Percentiles rank a stretch among this genome's conserved stretches.
Evolutionary conservation across 2,797 vertebrate species (phyloP).

Genomic region (Chrysocyon brachyurus): DNA sequence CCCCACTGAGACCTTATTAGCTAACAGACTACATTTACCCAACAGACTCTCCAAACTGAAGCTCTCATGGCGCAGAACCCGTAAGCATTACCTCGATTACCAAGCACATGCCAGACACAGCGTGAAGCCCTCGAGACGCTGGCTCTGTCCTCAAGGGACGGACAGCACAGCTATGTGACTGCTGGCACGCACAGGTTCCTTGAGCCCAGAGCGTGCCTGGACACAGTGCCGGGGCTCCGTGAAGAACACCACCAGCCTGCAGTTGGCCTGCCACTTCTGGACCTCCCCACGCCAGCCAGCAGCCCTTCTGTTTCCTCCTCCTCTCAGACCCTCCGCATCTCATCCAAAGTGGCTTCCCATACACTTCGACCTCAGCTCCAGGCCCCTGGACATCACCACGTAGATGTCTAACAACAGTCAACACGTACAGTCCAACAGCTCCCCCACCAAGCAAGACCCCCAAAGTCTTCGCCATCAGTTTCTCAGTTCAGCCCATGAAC

Average conservation of each 20-base stretch:
- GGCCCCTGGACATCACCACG: neutral
- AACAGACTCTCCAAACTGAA: neutral
- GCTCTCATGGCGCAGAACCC: rapidly evolving
- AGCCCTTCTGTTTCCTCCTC: neutral
- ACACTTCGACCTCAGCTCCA: neutral
- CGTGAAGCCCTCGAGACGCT: rapidly evolving
- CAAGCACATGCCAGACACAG: neutral
- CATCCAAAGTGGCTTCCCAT: neutral
- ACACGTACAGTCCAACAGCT: neutral
- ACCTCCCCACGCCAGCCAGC: rapidly evolving
- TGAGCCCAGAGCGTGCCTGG: neutral
- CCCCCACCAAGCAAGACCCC: neutral
- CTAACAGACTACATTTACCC: neutral
- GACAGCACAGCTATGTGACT: neutral
- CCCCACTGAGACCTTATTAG: rapidly evolving
- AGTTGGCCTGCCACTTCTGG: neutral
- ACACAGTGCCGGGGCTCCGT: neutral
- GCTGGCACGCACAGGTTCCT: neutral
- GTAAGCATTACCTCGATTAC: neutral
- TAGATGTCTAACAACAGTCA: neutral
- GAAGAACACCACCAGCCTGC: neutral
- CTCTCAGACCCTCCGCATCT: neutral
- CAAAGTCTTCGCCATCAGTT: neutral
- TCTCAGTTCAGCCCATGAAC: neutral
- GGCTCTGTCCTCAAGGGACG: neutral